Base-by-base conservation (phyloP, 2,888 invertebrate species). In the Tinea trinotella region DNA sequence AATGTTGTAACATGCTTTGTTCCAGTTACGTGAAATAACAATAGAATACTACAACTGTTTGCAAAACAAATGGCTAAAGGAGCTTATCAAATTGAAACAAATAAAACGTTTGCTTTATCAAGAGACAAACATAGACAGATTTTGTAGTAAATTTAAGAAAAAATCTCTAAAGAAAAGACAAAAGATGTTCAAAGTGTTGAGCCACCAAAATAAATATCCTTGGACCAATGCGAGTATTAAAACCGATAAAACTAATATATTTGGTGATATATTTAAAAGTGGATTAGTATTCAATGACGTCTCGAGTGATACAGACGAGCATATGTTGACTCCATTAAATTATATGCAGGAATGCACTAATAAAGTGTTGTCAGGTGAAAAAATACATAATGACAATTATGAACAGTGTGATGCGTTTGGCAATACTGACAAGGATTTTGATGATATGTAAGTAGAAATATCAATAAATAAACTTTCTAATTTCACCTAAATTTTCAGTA, bases 21-120 rank as follows among this genome's bases (percentile, higher is more conserved):
- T 54, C 56, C 70, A 93, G 94, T 67, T 94, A 49, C 89, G 90
- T 60, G 92, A 93, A 83, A 78, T 93, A 19, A 91, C 90, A 17
- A 81, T 93, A 67, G 90, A 92, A 61, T 94, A 93, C 71, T 88
- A 90, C 64, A 91, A 90, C 67, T 93, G 93, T 65, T 87, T 87
- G 57, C 70, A 71, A 18, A 70, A 73, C 56, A 76, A 87, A 36
- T 85, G 82, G 81, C 77, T 74, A 12, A 66, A 71, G 0, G 83
- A 87, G 58, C 66, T 89, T 54, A 67, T 83, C 2, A 75, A 77
- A 30, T 59, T 85, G 15, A 83, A 82, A 59, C 75, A 76, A 60
- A 71, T 82, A 1, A 82, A 83, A 61, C 70, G 85, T 54, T 61
- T 76, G 1, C 56, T 83, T 1, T 82, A 81, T 59, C 76, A 88